phyloP scores from a whole-genome alignment of 1,140 invertebrate genomes.

The Musca domestica region DNA sequence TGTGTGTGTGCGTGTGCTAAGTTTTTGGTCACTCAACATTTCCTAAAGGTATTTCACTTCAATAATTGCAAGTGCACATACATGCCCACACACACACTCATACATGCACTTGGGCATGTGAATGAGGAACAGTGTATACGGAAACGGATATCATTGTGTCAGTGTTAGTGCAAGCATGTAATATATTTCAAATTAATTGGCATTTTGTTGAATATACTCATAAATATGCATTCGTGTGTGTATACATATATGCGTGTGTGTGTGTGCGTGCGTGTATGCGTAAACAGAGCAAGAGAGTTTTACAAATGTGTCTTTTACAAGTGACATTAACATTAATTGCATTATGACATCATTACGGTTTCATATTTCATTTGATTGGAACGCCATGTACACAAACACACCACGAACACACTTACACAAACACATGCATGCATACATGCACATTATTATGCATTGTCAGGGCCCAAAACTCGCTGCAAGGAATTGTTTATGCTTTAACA shows the following conservation, averaged over 20 bases:
- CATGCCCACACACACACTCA: no score
- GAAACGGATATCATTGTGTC: no score
- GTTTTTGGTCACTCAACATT: conserved; percentile 2
- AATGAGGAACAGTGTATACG: background rate
- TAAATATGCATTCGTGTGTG: background rate
- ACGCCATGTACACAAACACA: background rate
- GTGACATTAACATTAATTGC: conserved; percentile 20
- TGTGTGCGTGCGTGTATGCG: background rate
- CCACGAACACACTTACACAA: background rate
- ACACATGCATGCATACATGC: background rate
- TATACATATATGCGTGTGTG: background rate
- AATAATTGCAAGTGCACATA: background rate
- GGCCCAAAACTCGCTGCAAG: no score
- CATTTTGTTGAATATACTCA: conserved; percentile 7
- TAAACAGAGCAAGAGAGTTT: background rate
- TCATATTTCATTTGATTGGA: conserved; percentile 15
- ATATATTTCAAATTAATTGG: conserved; percentile 18
- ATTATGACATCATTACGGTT: conserved; percentile 13
- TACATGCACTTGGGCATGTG: background rate
- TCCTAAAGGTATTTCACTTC: conserved; percentile 7
- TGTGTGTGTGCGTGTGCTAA: background rate
- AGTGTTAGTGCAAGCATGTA: background rate
- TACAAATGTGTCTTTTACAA: conserved; percentile 18
- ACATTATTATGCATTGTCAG: background rate
- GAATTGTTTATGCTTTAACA: no score